Conservation (phyloP, 2,888 invertebrate genomes). For the Erebia aethiops region DNA sequence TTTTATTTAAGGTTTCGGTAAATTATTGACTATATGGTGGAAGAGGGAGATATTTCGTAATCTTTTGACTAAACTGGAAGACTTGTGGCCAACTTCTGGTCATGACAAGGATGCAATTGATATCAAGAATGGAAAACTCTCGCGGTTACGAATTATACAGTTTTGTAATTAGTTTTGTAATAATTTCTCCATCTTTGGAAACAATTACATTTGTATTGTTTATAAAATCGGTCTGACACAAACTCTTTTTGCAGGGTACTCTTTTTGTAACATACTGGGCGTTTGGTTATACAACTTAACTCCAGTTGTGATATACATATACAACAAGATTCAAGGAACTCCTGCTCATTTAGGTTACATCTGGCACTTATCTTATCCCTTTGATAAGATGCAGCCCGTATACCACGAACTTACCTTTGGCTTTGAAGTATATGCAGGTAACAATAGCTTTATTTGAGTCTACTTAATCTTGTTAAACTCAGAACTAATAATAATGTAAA, state of each 20-base stretch:
- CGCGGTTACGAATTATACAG: slow-evolving; percentile 57
- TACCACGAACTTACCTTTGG: slow-evolving; percentile 58
- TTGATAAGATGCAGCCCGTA: slow-evolving; percentile 64
- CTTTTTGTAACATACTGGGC: slow-evolving; percentile 63
- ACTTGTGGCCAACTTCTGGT: slow-evolving; percentile 62
- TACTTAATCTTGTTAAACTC: not conserved
- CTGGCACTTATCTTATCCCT: slow-evolving; percentile 66
- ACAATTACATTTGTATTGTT: not conserved
- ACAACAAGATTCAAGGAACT: slow-evolving; percentile 51
- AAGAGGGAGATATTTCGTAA: slow-evolving; percentile 60
- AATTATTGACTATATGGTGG: slow-evolving; percentile 64
- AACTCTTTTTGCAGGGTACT: slow-evolving; percentile 58
- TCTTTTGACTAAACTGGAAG: slow-evolving; percentile 60
- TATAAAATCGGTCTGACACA: not conserved
- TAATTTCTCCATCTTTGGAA: not conserved
- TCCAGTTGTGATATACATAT: slow-evolving; percentile 58
- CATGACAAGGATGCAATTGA: slow-evolving; percentile 52
- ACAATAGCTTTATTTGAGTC: slow-evolving; percentile 13
- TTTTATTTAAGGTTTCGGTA: slow-evolving; percentile 57
- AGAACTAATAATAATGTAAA: too few species aligned
- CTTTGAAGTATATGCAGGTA: slow-evolving; percentile 65
- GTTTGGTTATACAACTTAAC: slow-evolving; percentile 63
- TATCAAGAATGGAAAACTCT: slow-evolving; percentile 60
- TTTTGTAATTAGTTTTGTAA: slow-evolving; percentile 51
- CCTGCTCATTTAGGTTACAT: slow-evolving; percentile 59